A percentile compares a stretch with the other conserved stretches of the same genome.
Evolutionary conservation across 2,113 vertebrate genomes (phyloP).

Genomic region (Lophochroa leadbeateri): DNA sequence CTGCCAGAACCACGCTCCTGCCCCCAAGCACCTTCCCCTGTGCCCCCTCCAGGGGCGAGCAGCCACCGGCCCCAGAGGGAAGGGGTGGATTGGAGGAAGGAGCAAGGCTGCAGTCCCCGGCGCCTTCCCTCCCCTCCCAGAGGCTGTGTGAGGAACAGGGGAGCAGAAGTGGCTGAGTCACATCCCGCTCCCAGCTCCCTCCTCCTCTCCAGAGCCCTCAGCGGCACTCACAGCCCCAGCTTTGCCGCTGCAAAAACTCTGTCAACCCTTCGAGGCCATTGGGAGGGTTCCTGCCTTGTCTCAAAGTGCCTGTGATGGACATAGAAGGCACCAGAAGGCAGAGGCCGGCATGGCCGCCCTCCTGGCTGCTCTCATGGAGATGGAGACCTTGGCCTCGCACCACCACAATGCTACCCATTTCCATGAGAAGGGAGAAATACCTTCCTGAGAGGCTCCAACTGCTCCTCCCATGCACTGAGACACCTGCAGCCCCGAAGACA

Average conservation of each 20-base stretch:
- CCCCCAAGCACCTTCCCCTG: not conserved
- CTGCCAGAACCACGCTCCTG: not conserved
- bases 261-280: not conserved
- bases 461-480: rapidly evolving
- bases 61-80: not conserved
- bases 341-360: rapidly evolving
- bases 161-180: not conserved
- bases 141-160: not conserved
- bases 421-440: not conserved
- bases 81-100: not conserved
- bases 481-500: not conserved
- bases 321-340: not conserved
- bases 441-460: not conserved
- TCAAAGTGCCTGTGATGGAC: not conserved
- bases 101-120: not conserved
- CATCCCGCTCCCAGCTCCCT: not conserved
- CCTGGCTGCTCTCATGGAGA: not conserved
- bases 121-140: not conserved
- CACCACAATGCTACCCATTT: not conserved
- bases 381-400: rapidly evolving
- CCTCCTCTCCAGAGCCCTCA: not conserved
- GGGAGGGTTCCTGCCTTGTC: not conserved
- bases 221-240: not conserved
- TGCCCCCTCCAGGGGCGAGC: rapidly evolving
- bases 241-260: not conserved